Percentiles rank a stretch among this genome's conserved stretches.
phyloP scores from a whole-genome alignment of 2,113 vertebrate genomes.

The Cygnus atratus region DNA sequence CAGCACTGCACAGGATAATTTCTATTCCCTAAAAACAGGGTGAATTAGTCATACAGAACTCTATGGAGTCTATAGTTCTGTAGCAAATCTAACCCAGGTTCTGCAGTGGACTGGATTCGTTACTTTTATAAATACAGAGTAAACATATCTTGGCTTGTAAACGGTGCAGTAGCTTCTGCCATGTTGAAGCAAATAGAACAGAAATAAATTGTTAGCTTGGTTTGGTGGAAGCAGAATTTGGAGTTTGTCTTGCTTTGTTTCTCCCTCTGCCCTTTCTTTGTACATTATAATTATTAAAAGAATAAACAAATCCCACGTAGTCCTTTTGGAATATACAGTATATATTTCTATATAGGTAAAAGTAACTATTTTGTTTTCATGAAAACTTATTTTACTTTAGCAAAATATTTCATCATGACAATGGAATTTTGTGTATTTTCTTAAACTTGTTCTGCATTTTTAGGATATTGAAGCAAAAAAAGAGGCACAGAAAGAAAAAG shows the following conservation, averaged over 20 bases:
- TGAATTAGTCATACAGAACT: neutral
- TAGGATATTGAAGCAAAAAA: slow-evolving; percentile 98
- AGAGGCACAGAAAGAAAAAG: slow-evolving; percentile 98
- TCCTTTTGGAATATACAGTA: neutral
- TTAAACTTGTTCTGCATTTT: neutral
- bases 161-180: neutral
- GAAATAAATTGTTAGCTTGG: neutral
- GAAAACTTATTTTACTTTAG: neutral
- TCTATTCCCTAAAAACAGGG: neutral
- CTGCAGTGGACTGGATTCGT: neutral
- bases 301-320: fast-evolving
- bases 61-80: neutral
- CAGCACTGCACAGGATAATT: neutral
- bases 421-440: neutral
- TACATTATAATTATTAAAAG: neutral
- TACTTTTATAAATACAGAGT: neutral
- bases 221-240: neutral
- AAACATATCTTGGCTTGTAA: neutral
- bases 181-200: neutral
- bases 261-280: neutral
- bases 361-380: neutral
- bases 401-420: neutral
- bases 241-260: neutral
- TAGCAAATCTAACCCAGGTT: neutral
- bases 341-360: neutral